Base-by-base conservation (phyloP, 2,888 invertebrate genomes). In the Tetranychus piercei region DNA sequence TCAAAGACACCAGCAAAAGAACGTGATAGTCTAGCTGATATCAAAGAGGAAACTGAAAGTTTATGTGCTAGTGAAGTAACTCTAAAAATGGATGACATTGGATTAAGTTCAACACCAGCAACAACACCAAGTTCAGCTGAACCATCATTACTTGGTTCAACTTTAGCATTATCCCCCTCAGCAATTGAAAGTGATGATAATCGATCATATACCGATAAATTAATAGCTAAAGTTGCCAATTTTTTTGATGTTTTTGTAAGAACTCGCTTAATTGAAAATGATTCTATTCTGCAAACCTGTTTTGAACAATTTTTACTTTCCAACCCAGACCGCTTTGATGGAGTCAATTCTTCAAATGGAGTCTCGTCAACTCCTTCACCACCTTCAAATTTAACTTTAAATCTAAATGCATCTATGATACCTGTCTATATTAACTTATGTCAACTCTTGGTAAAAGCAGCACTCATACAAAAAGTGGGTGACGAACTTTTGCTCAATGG, bases 161-260 rank as follows among this genome's bases (percentile, higher is more conserved):
- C 34, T 34, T 34, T 34, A 34, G 34, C 34, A 34, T 34, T 34
- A 34, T 34, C 34, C 5, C 34, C 34, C 34, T 11, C 18, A 20
- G 66, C 11, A 20, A 6, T 66, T 20, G 20, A 20, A 18, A 66
- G 20, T 20, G 20, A 66, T 20, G 66, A 66, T 66, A 20, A 11
- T 7, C 6, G n/a, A 66, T 18, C 66, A 20, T 66, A 66, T 11
- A 66, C 66, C 20, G 66, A 66, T 66, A 20, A 66, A 11, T 9
- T 66, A 20, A 20, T 66, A 20, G 72, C n/a, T 22, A 71, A 71
- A 43, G 55, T 76, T 43, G 67, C 69, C 15, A 72, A 72, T 44
- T 75, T 76, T 70, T 76, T 76, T 43, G 45, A 20, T 64, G 64
- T 69, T 18, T 75, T 76, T 20, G 73, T 75, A 64, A 71, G 74